Evolutionary conservation across 2,797 vertebrate genomes (phyloP).

Genomic region (Sebastes alutus): DNA sequence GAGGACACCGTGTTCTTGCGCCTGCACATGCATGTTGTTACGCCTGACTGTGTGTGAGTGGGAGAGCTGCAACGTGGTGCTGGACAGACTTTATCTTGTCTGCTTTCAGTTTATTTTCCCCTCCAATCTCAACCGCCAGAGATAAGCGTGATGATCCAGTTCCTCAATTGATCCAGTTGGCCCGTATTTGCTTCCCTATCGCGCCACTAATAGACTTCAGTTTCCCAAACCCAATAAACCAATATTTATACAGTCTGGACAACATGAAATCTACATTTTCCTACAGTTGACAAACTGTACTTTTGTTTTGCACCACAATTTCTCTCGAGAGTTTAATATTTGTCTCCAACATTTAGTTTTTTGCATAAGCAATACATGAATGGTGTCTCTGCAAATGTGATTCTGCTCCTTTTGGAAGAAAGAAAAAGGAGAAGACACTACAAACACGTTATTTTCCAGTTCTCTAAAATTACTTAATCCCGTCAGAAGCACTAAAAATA

Average conservation of each 20-base stretch:
- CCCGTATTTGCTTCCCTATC: background rate
- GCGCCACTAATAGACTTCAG: background rate
- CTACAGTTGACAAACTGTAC: background rate
- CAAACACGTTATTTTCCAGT: background rate
- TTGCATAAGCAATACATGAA: background rate
- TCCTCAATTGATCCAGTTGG: background rate
- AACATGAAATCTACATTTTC: background rate
- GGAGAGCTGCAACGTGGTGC: background rate
- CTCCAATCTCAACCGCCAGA: background rate
- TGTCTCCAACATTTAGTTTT: background rate
- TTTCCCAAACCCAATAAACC: background rate
- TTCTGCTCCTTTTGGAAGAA: background rate
- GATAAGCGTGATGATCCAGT: slow-evolving; percentile 11
- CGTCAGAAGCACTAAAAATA: background rate
- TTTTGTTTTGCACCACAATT: background rate
- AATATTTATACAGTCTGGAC: background rate
- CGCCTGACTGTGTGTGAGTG: background rate
- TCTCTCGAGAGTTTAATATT: background rate
- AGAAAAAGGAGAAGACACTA: background rate
- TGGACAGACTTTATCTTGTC: background rate
- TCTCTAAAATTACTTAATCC: slow-evolving; percentile 4
- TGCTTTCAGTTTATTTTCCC: background rate
- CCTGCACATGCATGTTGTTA: slow-evolving; percentile 7
- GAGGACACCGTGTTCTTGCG: slow-evolving; percentile 47
- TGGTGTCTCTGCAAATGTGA: background rate